Base-by-base conservation (phyloP, 2,113 vertebrate genomes). In the Lamprotornis superbus region DNA sequence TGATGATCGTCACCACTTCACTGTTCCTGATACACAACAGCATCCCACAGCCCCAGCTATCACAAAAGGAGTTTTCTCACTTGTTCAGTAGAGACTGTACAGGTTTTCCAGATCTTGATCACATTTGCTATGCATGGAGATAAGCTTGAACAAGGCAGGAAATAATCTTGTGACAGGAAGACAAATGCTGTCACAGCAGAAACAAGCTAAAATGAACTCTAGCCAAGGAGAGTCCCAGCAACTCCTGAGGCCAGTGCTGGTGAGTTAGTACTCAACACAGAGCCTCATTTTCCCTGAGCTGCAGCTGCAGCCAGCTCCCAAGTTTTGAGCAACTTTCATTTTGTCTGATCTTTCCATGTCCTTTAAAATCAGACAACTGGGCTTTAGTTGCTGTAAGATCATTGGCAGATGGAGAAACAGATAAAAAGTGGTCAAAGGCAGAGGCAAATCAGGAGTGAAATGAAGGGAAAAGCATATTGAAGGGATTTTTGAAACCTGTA, bases 321-420 rank as follows among this genome's bases (percentile, higher is more conserved):
- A 44, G 23, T 57, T 75, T 60, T 85, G 22, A 79, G 19, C 23
- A 4, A 5, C 39, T 94, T 85, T 22, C 10, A 16, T 70, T 78
- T 63, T 50, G 2, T 70, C 31, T 65, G 52, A 71, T 89, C 15
- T 71, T 46, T 76, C 15, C 35, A 8, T 0, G 0, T 65, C 52
- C 55, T 65, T 89, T 65, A 21, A 91, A 90, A 57, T 49, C 28
- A 87, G 59, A n/a, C 15, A 81, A 44, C 8, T 8, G 7, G 49
- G 56, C 10, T 89, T 74, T 82, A 49, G 60, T 21, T 90, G 44
- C 57, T 60, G 11, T 28, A 44, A 79, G 63, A 90, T 23, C 9
- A n/a, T 27, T 18, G 61, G 61, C 70, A 94, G 77, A 82, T 69
- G 61, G 89, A 95, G 77, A 82, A 94, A 84, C 31, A 93, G 65